Conservation (phyloP, 1,140 invertebrate species). For the Philotrypesis tridentata region DNA sequence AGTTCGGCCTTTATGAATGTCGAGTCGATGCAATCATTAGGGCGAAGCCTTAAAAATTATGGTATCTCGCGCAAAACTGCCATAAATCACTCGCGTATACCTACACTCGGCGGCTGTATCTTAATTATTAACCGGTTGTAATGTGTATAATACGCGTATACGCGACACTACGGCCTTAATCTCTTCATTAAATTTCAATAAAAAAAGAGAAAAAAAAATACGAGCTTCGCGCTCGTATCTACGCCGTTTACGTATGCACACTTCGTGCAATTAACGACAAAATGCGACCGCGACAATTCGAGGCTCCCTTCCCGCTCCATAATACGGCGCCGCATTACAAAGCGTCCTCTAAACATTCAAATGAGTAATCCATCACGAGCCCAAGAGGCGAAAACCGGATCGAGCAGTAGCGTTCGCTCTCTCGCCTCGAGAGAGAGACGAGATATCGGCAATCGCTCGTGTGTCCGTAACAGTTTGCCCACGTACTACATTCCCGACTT, state of each 20-base stretch:
- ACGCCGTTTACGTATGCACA: too few relatives aligned
- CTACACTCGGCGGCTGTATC: too few relatives aligned
- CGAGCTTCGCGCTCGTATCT: too few relatives aligned
- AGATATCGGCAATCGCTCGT: background rate
- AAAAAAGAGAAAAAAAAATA: too few relatives aligned
- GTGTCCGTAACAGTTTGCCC: conserved; percentile 7
- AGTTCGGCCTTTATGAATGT: background rate
- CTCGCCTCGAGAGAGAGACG: background rate
- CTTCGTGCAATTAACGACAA: too few relatives aligned
- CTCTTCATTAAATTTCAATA: background rate
- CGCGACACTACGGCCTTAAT: background rate
- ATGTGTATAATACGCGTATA: too few relatives aligned
- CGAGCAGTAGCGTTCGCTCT: background rate
- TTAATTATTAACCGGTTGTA: too few relatives aligned
- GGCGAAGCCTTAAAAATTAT: background rate
- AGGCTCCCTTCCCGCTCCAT: too few relatives aligned
- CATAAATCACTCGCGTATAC: too few relatives aligned
- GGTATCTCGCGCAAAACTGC: background rate
- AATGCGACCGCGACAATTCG: too few relatives aligned
- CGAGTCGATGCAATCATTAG: background rate
- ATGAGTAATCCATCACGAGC: too few relatives aligned
- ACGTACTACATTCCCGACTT: background rate
- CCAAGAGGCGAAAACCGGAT: background rate
- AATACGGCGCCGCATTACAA: too few relatives aligned
- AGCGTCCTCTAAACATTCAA: background rate